Percentiles rank a stretch among this genome's conserved stretches.
phyloP scores from a whole-genome alignment of 2,113 vertebrate genomes.

The Microcebus murinus region DNA sequence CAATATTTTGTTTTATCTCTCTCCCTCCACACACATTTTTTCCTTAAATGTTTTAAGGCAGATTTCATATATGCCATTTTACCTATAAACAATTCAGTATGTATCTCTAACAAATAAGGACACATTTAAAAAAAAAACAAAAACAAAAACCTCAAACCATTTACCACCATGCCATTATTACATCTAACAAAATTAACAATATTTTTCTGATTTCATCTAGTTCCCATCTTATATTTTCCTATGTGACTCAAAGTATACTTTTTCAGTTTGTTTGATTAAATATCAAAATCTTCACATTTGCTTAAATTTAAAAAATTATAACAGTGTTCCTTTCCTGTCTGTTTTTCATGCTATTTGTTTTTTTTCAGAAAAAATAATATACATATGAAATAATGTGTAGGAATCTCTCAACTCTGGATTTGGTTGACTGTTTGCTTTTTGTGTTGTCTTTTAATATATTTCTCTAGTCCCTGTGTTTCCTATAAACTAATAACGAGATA shows the following conservation, averaged over 20 bases:
- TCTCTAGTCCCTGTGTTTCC: not conserved
- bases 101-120: not conserved
- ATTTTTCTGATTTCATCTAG: not conserved
- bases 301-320: not conserved
- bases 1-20: not conserved
- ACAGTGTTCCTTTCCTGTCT: not conserved
- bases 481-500: not conserved
- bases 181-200: not conserved
- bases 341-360: not conserved
- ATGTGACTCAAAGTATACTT: not conserved
- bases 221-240: not conserved
- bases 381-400: not conserved
- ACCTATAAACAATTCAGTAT: not conserved
- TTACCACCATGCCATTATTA: not conserved
- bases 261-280: not conserved
- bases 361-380: not conserved
- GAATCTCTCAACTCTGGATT: not conserved
- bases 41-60: not conserved
- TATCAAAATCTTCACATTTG: not conserved
- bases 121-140: not conserved
- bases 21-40: not conserved
- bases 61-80: not conserved
- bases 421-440: not conserved
- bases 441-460: not conserved
- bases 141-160: not conserved